Conservation (phyloP, 2,113 vertebrate genomes). For the Daphoenositta chrysoptera region DNA sequence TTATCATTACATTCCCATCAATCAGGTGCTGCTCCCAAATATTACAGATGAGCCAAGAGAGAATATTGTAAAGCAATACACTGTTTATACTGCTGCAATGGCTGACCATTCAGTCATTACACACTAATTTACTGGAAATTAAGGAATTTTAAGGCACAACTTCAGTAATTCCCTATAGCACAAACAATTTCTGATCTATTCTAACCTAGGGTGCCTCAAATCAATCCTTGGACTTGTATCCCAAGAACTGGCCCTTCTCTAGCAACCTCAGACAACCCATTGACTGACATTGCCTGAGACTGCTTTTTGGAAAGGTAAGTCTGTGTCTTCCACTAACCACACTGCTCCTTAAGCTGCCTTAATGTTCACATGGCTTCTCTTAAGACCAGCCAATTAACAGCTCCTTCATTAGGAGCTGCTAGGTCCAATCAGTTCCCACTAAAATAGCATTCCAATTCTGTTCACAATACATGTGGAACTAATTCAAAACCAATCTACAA, state of each 20-base stretch:
- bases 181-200: neutral
- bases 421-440: neutral
- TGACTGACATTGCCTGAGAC: neutral
- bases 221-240: neutral
- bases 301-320: neutral
- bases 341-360: neutral
- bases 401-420: neutral
- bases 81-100: neutral
- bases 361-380: neutral
- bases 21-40: neutral
- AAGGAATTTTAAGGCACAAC: neutral
- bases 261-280: neutral
- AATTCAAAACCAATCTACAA: neutral
- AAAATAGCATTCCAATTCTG: neutral
- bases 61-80: neutral
- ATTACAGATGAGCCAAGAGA: neutral
- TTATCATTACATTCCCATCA: neutral
- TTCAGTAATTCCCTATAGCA: neutral
- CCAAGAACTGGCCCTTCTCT: neutral
- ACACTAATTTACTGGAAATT: neutral
- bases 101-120: neutral
- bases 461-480: rapidly evolving
- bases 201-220: neutral
- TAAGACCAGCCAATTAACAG: neutral
- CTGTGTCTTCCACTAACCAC: neutral